Evolutionary conservation across 2,888 invertebrate genomes (phyloP).

Genomic region (Brenthis hecate): DNA sequence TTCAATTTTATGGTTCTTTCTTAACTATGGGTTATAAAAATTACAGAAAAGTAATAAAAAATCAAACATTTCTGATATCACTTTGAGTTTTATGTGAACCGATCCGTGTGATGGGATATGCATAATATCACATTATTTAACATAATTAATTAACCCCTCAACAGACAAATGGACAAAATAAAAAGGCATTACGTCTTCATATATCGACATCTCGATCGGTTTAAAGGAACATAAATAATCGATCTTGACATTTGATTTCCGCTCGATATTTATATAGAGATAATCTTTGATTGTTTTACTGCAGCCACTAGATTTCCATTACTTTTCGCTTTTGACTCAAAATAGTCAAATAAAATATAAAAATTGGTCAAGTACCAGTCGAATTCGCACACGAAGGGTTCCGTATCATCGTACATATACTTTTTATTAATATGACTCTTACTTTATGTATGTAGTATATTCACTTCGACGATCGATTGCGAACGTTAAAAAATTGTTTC

Average conservation of each 20-base stretch:
- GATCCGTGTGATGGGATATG: constrained; percentile 73
- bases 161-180: constrained; percentile 75
- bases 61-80: constrained; percentile 27
- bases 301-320: constrained; percentile 21
- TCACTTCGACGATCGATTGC: too few species aligned
- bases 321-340: background rate
- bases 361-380: too few species aligned
- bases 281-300: constrained; percentile 34
- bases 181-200: constrained; percentile 70
- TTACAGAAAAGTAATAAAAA: background rate
- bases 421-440: background rate
- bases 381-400: too few species aligned
- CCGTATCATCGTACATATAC: too few species aligned
- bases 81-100: constrained; percentile 51
- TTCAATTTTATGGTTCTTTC: too few species aligned
- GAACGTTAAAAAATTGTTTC: too few species aligned
- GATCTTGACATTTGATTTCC: constrained; percentile 71
- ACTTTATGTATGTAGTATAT: too few species aligned
- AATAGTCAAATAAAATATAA: too few species aligned
- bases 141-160: constrained; percentile 74
- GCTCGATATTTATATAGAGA: constrained; percentile 54
- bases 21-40: too few species aligned
- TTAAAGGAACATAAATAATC: constrained; percentile 76
- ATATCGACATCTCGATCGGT: constrained; percentile 75
- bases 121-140: constrained; percentile 77